These are phyloP conservation scores for Sturmia bella DNA, from an alignment of 2,888 invertebrate species.

Conservation along the genomic window DNA sequence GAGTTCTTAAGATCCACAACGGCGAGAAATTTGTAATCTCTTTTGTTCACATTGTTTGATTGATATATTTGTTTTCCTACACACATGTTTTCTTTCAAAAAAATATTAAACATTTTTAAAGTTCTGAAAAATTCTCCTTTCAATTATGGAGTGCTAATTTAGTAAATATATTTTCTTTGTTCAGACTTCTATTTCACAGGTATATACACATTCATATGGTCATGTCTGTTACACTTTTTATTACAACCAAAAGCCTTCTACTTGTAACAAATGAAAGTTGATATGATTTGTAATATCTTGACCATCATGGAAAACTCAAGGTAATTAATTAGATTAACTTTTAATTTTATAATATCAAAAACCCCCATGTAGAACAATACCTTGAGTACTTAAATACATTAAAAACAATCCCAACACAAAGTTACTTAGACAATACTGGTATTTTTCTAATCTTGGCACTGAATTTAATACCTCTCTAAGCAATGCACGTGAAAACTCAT, in stretches of 20 bases:
- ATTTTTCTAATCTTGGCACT: slow-evolving; percentile 1
- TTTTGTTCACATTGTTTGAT: no score
- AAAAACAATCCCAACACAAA: slow-evolving; percentile 11
- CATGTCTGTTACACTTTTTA: background rate
- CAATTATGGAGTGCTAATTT: background rate
- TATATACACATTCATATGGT: no score
- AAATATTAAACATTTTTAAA: no score
- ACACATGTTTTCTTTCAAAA: no score
- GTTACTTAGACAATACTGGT: slow-evolving; percentile 1
- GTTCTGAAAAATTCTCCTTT: no score
- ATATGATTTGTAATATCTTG: slow-evolving; percentile 39
- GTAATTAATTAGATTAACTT: slow-evolving; percentile 47
- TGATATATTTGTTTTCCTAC: no score
- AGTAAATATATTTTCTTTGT: background rate
- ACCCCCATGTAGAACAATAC: background rate
- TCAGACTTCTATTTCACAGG: no score
- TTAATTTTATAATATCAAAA: slow-evolving; percentile 21
- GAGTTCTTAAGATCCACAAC: no score
- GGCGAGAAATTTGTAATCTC: no score
- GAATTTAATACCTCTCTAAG: background rate
- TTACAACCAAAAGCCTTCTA: background rate
- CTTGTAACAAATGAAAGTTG: slow-evolving; percentile 50
- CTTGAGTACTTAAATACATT: background rate
- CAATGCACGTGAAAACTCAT: slow-evolving; percentile 5
- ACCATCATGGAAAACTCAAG: slow-evolving; percentile 15